Base-by-base conservation (phyloP, 2,888 invertebrate species). In the Leucania comma region DNA sequence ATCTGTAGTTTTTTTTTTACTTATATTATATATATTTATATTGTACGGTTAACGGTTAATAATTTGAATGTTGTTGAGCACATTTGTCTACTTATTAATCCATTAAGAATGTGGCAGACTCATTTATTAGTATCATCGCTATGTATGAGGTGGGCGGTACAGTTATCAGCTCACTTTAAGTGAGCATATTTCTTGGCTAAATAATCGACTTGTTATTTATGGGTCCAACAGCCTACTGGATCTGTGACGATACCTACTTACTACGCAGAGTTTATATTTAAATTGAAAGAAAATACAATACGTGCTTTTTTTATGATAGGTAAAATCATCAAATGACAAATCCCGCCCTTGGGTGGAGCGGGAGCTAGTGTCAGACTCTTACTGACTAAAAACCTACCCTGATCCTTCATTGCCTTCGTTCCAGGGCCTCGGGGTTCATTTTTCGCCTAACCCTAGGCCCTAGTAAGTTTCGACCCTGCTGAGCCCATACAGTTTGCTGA, bases 21-120 rank as follows among this genome's bases (percentile, higher is more conserved):
- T 10, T 5, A 20, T 0, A 9, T 69, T 70, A 3, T 22, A 20
- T 14, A 38, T 60, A 29, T 67, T 56, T 63, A 65, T 65, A 51
- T 32, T 58, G 17, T 14, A n/a, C 14, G 9, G 26, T 4, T 78
- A 82, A 82, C 81, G 65, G 81, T 75, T 48, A 32, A 58, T 48
- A 32, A 58, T 60, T 17, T 59, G 46, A 53, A 63, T 61, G 29
- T 65, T 46, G 46, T 54, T 62, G 26, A 42, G 54, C 50, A 66
- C 60, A 75, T 81, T 82, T 82, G 69, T 82, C 75, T 71, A 54
- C 69, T 72, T 75, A 79, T 65, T 59, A 82, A 75, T 67, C 79
- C 67, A 82, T 81, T 82, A 82, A 24, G 56, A 62, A 35, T 56
- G 38, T 71, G 80, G 56, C 72, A 68, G 65, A 24, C 35, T 56